Evolutionary conservation across 1,140 invertebrate species (phyloP), one percentile per base, ranked within the genome.

Genomic region (Macrocentrus cingulum): DNA sequence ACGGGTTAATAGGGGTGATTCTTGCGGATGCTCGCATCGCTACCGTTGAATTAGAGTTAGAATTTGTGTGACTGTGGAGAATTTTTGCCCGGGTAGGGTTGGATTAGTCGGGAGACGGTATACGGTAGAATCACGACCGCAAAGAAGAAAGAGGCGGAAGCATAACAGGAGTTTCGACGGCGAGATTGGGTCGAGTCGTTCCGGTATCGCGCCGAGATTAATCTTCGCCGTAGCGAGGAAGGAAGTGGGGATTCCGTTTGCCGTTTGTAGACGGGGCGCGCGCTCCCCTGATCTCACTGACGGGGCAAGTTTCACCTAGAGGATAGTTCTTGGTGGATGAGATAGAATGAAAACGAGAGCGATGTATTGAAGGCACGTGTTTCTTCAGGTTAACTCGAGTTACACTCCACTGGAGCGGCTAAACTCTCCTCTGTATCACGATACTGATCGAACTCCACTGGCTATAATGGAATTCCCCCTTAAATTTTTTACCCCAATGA

Each of bases 331-430:
- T 4, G 11, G 7, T 39, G 16, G 20, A 37, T 34, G 16, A 25
- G 16, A 46, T 46, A 46, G 44, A 37, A n/a, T 19, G 32, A 16
- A 16, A 37, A 25, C 9, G 16, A 8, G 32, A 18, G 49, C 11
- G 25, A 51, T 19, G 22, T 29, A 19, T 36, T 8, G 32, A 51
- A 36, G 23, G 32, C 59, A 51, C 66, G 64, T 69, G 71, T 75
- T 75, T 70, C 70, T 69, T 68, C 25, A 54, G 64, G 67, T 66
- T 70, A 69, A 62, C 64, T 75, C 63, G 67, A 74, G 74, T 76
- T 79, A 76, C 72, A 76, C 72, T 70, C 69, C 75, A 77, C 64
- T 68, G 72, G 66, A 79, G 74, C 75, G 71, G 56, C 67, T 78
- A 75, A 79, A 77, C 67, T 75, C 66, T 67, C 67, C 60, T 51